Conservation (phyloP, 2,113 vertebrate species). For the Cyanoderma ruficeps region DNA sequence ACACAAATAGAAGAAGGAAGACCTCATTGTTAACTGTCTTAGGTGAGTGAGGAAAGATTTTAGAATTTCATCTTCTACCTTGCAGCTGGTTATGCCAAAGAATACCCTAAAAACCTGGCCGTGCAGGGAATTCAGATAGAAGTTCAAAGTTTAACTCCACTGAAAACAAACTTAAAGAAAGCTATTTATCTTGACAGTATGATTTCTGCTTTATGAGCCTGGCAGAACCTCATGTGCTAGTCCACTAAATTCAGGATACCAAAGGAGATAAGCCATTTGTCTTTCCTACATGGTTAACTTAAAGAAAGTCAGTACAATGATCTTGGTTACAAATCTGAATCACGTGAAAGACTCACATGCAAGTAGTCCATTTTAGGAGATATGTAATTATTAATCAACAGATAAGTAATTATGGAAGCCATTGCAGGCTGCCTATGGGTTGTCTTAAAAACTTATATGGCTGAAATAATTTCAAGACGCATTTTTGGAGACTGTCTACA, state of each 20-base stretch:
- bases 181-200: neutral
- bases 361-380: neutral
- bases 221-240: neutral
- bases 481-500: neutral
- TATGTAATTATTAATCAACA: neutral
- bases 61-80: neutral
- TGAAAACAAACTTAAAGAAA: neutral
- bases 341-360: neutral
- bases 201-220: neutral
- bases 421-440: fast-evolving
- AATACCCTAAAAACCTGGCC: neutral
- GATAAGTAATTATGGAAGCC: neutral
- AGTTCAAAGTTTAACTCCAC: neutral
- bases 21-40: neutral
- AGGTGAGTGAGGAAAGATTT: neutral
- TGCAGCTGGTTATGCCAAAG: neutral
- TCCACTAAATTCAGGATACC: neutral
- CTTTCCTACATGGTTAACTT: neutral
- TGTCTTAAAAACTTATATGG: neutral
- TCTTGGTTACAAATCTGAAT: neutral
- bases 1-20: neutral
- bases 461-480: neutral
- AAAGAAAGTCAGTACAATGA: neutral
- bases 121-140: neutral
- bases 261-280: neutral